Conservation (phyloP, 2,888 invertebrate genomes). For the Archaeoteleia sp. region DNA sequence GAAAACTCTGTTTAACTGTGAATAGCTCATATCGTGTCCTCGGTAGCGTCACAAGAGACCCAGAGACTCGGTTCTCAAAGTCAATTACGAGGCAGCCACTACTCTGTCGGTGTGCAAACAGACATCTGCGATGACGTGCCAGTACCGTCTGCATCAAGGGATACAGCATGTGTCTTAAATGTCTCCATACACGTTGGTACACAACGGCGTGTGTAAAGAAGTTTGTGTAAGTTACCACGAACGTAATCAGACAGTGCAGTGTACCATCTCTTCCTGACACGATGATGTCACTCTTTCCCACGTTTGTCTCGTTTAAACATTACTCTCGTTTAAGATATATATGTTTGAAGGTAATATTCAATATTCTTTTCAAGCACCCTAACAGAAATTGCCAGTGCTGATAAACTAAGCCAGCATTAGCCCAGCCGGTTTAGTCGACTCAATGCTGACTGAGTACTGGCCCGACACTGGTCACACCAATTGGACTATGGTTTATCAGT, state of each 20-base stretch:
- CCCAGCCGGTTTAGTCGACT: too few relatives aligned
- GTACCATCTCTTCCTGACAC: constrained; percentile 12
- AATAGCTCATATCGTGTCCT: constrained; percentile 25
- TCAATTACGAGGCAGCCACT: constrained; percentile 39
- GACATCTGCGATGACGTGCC: constrained; percentile 14
- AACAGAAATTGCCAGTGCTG: too few relatives aligned
- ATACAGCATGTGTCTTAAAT: constrained; percentile 37
- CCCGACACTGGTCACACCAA: too few relatives aligned
- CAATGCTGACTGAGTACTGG: too few relatives aligned
- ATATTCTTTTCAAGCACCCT: neutral
- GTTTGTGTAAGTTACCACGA: neutral
- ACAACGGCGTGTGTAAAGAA: constrained; percentile 14
- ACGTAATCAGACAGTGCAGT: constrained; percentile 12
- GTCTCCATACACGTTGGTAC: constrained; percentile 22
- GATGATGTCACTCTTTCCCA: too few relatives aligned
- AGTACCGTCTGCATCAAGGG: constrained; percentile 25
- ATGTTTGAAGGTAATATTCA: neutral
- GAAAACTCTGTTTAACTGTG: constrained; percentile 23
- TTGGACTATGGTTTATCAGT: too few relatives aligned
- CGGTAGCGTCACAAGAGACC: constrained; percentile 4
- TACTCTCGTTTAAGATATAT: neutral
- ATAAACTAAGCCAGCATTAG: too few relatives aligned
- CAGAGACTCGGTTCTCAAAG: constrained; percentile 6
- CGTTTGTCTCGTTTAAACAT: neutral
- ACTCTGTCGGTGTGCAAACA: constrained; percentile 35